Evolutionary conservation across 2,113 vertebrate genomes (phyloP).

Genomic region (Scolopax mira): DNA sequence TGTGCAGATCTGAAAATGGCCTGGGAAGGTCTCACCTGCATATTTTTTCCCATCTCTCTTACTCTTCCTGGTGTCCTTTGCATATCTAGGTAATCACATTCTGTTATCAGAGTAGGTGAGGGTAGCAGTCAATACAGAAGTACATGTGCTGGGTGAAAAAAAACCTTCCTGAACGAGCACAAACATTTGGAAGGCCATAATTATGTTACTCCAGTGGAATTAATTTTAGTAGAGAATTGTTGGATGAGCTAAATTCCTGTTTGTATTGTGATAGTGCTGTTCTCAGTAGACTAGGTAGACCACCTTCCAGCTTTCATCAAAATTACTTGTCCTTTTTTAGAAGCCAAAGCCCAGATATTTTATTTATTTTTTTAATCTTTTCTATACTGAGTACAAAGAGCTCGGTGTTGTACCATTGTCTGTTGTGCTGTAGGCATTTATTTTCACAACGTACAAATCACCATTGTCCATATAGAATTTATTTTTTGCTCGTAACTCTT

Average conservation of each 20-base stretch:
- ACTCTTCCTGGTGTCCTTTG: fast-evolving
- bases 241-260: not conserved
- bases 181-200: not conserved
- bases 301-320: not conserved
- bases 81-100: fast-evolving
- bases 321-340: not conserved
- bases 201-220: not conserved
- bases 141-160: not conserved
- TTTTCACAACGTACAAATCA: not conserved
- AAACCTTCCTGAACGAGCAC: not conserved
- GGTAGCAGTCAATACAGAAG: not conserved
- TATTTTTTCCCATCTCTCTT: not conserved
- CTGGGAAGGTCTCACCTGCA: not conserved
- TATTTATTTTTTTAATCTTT: not conserved
- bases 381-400: not conserved
- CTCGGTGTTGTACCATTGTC: not conserved
- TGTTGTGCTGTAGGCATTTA: not conserved
- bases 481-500: not conserved
- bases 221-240: not conserved
- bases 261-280: not conserved
- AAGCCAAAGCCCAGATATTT: not conserved
- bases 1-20: fast-evolving
- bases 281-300: not conserved
- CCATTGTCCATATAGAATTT: not conserved
- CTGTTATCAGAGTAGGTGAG: not conserved